phyloP scores from a whole-genome alignment of 2,888 invertebrate genomes.

The Eugnorisma glareosa region DNA sequence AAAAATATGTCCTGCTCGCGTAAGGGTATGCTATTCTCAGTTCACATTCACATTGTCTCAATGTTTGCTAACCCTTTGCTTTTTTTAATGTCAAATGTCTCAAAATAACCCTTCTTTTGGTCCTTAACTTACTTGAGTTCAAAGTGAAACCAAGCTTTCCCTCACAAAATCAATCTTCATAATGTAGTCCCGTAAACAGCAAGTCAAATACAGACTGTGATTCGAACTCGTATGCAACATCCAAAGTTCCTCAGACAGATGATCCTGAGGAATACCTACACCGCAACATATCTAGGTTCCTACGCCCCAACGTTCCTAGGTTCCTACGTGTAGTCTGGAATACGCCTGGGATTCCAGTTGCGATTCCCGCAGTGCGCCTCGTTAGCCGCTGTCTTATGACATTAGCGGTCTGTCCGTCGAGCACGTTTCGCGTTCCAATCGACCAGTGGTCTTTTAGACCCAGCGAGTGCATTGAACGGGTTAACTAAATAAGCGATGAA shows the following conservation, averaged over 20 bases:
- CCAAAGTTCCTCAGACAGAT: constrained; percentile 52
- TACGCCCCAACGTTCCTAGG: constrained; percentile 21
- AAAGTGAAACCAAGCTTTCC: neutral
- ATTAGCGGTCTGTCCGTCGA: constrained; percentile 77
- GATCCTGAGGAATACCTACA: constrained; percentile 47
- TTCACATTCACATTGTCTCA: neutral
- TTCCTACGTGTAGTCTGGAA: constrained; percentile 44
- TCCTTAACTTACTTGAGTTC: too few species aligned
- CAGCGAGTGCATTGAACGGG: constrained; percentile 59
- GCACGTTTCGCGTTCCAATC: constrained; percentile 66
- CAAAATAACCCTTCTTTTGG: neutral
- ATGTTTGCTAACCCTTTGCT: neutral
- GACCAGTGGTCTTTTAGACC: constrained; percentile 66
- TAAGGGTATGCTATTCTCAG: neutral
- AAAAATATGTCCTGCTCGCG: neutral
- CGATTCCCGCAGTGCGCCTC: constrained; percentile 78
- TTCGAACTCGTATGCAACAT: constrained; percentile 36
- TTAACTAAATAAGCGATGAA: constrained; percentile 57
- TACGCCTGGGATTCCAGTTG: constrained; percentile 65
- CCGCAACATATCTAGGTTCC: constrained; percentile 28
- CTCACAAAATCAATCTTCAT: constrained; percentile 30
- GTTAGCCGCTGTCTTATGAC: constrained; percentile 85
- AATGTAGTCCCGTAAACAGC: constrained; percentile 16
- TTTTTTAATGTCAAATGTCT: neutral
- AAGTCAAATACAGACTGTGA: constrained; percentile 37